phyloP scores from a whole-genome alignment of 2,113 vertebrate genomes.

The Uria aalge region DNA sequence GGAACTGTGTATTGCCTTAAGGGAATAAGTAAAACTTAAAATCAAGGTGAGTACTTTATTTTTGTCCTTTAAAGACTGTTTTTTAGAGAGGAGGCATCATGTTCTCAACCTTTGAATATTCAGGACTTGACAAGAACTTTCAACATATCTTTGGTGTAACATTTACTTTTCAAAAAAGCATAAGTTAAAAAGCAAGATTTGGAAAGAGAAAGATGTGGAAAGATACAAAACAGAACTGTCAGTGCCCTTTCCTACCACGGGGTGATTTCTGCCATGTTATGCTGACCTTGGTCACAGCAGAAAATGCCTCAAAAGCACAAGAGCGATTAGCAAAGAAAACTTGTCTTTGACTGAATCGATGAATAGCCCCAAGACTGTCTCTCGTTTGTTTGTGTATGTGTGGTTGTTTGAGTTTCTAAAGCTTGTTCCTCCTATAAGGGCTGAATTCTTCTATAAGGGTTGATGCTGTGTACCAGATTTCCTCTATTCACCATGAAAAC shows the following conservation, averaged over 20 bases:
- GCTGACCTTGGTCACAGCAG: not conserved
- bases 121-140: not conserved
- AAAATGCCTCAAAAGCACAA: not conserved
- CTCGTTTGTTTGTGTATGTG: not conserved
- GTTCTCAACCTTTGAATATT: not conserved
- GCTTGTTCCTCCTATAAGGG: not conserved
- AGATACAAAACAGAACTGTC: not conserved
- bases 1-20: not conserved
- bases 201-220: not conserved
- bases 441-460: not conserved
- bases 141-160: not conserved
- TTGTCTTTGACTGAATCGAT: not conserved
- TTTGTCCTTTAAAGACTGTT: not conserved
- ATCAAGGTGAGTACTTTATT: not conserved
- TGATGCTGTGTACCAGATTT: not conserved
- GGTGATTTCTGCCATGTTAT: not conserved
- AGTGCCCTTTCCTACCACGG: not conserved
- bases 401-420: not conserved
- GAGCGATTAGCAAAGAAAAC: conserved; percentile 37
- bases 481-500: not conserved
- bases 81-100: not conserved
- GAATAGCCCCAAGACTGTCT: not conserved
- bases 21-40: not conserved
- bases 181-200: not conserved
- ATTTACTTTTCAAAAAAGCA: not conserved